Conservation (phyloP, 2,888 invertebrate genomes). For the Calameuta idolon region DNA sequence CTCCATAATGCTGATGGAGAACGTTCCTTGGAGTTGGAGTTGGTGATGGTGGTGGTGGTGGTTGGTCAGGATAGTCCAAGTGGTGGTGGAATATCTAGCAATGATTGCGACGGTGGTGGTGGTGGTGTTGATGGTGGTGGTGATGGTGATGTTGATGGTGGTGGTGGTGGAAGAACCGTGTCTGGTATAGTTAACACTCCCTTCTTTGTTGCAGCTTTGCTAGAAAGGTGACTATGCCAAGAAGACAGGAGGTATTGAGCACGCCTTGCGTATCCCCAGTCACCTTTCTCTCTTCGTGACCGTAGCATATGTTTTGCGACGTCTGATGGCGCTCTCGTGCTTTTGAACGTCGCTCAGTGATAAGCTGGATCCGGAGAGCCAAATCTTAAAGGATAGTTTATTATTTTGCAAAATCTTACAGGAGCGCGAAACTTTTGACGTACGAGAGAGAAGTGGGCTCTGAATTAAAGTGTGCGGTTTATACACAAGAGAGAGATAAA, state of each 20-base stretch:
- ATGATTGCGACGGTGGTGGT: constrained; percentile 18
- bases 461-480: not conserved
- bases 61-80: not conserved
- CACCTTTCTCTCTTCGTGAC: constrained; percentile 66
- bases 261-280: constrained; percentile 57
- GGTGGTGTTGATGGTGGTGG: not conserved
- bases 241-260: constrained; percentile 61
- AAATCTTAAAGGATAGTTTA: not conserved
- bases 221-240: constrained; percentile 64
- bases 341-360: constrained; percentile 37
- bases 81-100: not conserved
- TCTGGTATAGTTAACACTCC: constrained; percentile 42
- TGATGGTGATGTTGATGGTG: constrained; percentile 6
- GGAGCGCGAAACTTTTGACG: not conserved
- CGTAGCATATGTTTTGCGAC: constrained; percentile 63
- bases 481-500: not conserved
- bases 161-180: constrained; percentile 17
- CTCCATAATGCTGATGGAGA: not conserved
- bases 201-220: constrained; percentile 55
- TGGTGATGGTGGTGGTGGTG: constrained; percentile 16
- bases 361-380: constrained; percentile 14
- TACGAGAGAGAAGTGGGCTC: not conserved
- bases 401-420: not conserved
- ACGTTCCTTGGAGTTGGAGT: constrained; percentile 15
- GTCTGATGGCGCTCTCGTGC: constrained; percentile 34